Conservation (phyloP, 2,888 invertebrate species). For the Epinotia ramella region DNA sequence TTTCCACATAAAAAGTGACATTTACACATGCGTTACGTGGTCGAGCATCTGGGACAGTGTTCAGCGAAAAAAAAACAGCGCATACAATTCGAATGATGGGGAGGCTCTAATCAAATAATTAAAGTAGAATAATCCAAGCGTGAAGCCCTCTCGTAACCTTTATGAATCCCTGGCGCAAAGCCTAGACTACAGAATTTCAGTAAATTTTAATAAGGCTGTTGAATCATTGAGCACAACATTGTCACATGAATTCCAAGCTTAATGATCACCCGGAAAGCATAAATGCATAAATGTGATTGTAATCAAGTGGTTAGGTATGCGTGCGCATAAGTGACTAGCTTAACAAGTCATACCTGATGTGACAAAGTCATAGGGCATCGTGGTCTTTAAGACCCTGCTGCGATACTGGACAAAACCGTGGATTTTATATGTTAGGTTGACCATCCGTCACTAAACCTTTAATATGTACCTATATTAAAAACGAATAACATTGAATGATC, state of each 20-base stretch:
- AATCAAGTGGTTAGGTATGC: constrained; percentile 24
- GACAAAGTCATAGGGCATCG: constrained; percentile 8
- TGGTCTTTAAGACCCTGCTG: constrained; percentile 1
- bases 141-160: not conserved
- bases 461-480: not conserved
- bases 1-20: too few relatives aligned
- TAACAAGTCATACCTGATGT: constrained; percentile 12
- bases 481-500: not conserved
- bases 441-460: not conserved
- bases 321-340: constrained; percentile 28
- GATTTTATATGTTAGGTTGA: not conserved
- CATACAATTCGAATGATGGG: not conserved
- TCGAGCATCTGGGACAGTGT: too few relatives aligned
- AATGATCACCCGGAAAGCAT: constrained; percentile 33
- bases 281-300: constrained; percentile 33
- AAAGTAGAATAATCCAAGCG: too few relatives aligned
- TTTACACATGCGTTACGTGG: too few relatives aligned
- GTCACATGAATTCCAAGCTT: constrained; percentile 35
- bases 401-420: not conserved
- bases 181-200: constrained; percentile 11
- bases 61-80: not conserved
- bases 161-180: not conserved
- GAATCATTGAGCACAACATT: constrained; percentile 29
- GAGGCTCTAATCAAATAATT: not conserved
- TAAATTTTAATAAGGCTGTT: constrained; percentile 33